Evolutionary conservation across 1,140 invertebrate genomes (phyloP), one percentile per base, ranked within the genome.

Genomic region (Eurosta solidaginis): DNA sequence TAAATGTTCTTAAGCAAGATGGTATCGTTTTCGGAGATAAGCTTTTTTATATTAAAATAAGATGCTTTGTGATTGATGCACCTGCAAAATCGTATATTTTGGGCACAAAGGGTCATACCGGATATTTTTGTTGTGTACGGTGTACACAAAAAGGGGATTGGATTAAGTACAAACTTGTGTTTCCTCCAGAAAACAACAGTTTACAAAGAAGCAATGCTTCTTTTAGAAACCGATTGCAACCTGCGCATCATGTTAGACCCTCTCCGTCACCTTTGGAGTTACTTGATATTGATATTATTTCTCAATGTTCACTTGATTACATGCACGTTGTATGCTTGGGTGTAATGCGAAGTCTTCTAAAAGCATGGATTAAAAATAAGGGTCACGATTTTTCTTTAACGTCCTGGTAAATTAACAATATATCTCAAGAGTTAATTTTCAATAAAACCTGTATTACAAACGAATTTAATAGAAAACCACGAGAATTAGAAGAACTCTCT

Each of bases 401-500:
- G n/a, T 76, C 75, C 14, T 49, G 75, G 45, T 29, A 52, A 29
- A 52, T 76, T 12, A 33, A 49, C 1, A 20, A 49, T 20, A 17
- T 76, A 29, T 76, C 75, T 33, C 4, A 3, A 52, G 7, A 76
- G 12, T 36, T 52, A 76, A 27, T 29, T 49, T 12, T 20, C 17
- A 49, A 9, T 7, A 14, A 2, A 17, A 22, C 9, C 17, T 29
- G 12, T 36, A 52, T 76, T 36, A 5, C 75, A 17, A n/a, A 17
- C 20, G 75, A 76, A 52, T 76, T 52, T 76, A 9, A 5, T 7
- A 76, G 75, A 76, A 76, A 76, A 33, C 75, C 75, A 20, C 45
- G 75, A 47, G 6, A 12, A 25, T 52, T 76, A 20, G 20, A 17
- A 10, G 47, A 76, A 7, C 49, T 52, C 17, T 44, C 49, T 12